Percentiles rank a stretch among this genome's conserved stretches.
phyloP scores from a whole-genome alignment of 2,888 invertebrate species.

The Tetragnatha montana region DNA sequence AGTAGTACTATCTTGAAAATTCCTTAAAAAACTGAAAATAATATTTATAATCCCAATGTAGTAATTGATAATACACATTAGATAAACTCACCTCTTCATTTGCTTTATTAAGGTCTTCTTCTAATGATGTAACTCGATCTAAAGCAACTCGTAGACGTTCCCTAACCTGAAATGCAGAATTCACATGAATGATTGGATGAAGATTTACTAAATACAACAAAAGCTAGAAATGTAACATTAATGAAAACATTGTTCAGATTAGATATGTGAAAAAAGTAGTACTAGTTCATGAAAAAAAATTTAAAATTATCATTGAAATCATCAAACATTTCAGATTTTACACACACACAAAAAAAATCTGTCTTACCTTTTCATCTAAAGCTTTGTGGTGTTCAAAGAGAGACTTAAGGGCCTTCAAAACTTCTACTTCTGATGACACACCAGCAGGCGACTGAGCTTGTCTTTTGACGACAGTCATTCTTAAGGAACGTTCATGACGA shows the following conservation, averaged over 20 bases:
- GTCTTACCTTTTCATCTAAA: conserved; percentile 91
- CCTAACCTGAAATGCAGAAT: conserved; percentile 80
- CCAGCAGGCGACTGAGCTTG: conserved; percentile 98
- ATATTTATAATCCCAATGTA: no score
- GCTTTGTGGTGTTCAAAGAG: conserved; percentile 99
- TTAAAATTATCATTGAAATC: no score
- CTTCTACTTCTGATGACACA: conserved; percentile 99
- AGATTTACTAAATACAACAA: background rate
- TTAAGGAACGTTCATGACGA: conserved; percentile 97
- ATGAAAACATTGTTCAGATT: no score
- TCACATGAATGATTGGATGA: background rate
- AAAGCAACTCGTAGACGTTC: conserved; percentile 96
- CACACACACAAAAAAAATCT: background rate
- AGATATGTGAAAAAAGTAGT: background rate
- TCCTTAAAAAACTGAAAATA: background rate
- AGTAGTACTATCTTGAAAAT: background rate
- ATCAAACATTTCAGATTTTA: no score
- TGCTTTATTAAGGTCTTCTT: conserved; percentile 95
- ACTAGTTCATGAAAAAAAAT: no score
- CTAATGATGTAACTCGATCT: conserved; percentile 95
- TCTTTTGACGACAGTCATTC: conserved; percentile 99
- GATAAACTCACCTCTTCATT: conserved; percentile 86
- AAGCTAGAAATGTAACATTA: no score
- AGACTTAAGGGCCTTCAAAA: conserved; percentile 98
- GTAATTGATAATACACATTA: background rate